Percentiles rank a stretch among this genome's conserved stretches.
Conservation (phyloP, 2,888 invertebrate genomes). For the Allacma fusca region DNA sequence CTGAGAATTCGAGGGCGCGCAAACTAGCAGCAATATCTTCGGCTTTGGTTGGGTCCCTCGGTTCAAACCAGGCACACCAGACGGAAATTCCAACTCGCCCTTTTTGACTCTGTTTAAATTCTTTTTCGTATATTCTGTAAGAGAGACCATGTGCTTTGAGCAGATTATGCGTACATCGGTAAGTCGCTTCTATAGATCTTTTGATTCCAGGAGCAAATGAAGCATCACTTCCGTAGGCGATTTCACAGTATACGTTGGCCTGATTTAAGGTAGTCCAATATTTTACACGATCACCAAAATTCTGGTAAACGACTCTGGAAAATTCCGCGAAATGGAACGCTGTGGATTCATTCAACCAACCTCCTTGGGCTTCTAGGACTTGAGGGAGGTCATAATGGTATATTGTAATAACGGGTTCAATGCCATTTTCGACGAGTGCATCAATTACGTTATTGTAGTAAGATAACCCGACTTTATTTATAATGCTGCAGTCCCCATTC, state of each 20-base stretch:
- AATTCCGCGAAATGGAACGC: conserved; percentile 68
- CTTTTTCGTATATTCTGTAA: conserved; percentile 71
- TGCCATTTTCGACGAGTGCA: conserved; percentile 51
- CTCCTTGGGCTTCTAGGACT: conserved; percentile 63
- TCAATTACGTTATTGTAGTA: conserved; percentile 56
- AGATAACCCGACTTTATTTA: conserved; percentile 51
- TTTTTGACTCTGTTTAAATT: conserved; percentile 65
- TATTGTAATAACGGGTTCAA: conserved; percentile 62
- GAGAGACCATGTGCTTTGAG: conserved; percentile 73
- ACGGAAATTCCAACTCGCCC: conserved; percentile 61
- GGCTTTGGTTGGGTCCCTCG: conserved; percentile 53
- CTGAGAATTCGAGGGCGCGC: too few relatives aligned
- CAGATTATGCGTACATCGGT: conserved; percentile 72
- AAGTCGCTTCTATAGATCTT: conserved; percentile 62
- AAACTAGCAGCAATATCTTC: conserved; percentile 53
- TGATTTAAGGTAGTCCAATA: conserved; percentile 54
- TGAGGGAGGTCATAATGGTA: conserved; percentile 70
- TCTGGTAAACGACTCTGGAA: conserved; percentile 65
- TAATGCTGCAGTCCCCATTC: conserved; percentile 60
- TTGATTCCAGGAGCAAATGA: conserved; percentile 31
- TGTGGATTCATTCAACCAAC: conserved; percentile 65
- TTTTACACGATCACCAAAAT: conserved; percentile 67
- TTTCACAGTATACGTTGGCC: conserved; percentile 33
- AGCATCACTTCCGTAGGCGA: conserved; percentile 30
- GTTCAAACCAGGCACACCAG: conserved; percentile 57